These are phyloP conservation scores for Alsophila aescularia DNA, from an alignment of 2,888 invertebrate species.

Conservation along the genomic window DNA sequence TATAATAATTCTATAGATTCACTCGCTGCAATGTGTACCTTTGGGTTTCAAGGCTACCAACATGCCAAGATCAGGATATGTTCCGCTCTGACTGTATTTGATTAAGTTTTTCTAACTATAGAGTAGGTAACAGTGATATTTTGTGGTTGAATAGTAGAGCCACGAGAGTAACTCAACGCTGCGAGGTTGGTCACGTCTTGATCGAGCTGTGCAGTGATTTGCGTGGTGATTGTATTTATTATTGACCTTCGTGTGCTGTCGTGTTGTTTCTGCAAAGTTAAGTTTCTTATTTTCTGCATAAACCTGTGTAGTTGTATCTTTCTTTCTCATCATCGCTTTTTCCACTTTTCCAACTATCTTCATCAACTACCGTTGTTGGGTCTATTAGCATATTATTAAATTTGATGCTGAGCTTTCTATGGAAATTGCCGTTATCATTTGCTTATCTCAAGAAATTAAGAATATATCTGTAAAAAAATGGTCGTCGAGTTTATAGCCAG, in stretches of 20 bases:
- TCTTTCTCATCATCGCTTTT: neutral
- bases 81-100: constrained; percentile 23
- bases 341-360: neutral
- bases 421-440: too few relatives aligned
- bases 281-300: constrained; percentile 1
- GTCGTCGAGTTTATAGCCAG: too few relatives aligned
- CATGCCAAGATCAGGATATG: constrained; percentile 19
- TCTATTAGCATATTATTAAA: too few relatives aligned
- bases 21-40: constrained; percentile 22
- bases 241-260: constrained; percentile 54
- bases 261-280: constrained; percentile 34
- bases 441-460: too few relatives aligned
- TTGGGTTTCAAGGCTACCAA: constrained; percentile 27
- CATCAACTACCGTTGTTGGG: too few relatives aligned
- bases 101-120: constrained; percentile 23
- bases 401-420: too few relatives aligned
- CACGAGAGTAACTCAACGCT: constrained; percentile 48
- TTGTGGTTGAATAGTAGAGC: constrained; percentile 47
- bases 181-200: constrained; percentile 61
- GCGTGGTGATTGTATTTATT: constrained; percentile 60
- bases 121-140: constrained; percentile 34
- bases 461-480: too few relatives aligned
- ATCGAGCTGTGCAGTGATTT: constrained; percentile 44
- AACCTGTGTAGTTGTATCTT: neutral
- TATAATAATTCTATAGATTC: constrained; percentile 13